phyloP scores from a whole-genome alignment of 2,888 invertebrate species.

The Drosophila fulvimacula region DNA sequence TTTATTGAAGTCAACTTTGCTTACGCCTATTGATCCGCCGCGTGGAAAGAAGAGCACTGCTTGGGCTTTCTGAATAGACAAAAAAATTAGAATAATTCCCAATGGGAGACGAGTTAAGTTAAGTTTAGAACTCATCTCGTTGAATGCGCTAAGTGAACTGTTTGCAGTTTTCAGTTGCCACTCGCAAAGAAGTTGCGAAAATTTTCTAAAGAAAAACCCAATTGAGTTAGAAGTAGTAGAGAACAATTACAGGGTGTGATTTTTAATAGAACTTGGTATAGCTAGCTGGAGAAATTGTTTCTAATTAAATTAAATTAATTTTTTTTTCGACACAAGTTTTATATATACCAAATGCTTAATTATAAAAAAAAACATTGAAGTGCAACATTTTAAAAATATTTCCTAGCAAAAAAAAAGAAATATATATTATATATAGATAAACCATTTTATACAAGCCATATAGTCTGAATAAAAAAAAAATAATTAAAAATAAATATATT shows the following conservation, averaged over 20 bases:
- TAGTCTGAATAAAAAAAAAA: no score
- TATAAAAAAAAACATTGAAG: background rate
- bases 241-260: conserved; percentile 10
- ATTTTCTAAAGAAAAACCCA: conserved; percentile 5
- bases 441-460: no score
- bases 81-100: conserved; percentile 21
- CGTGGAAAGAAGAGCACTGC: conserved; percentile 73
- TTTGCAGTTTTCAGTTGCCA: conserved; percentile 18
- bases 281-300: background rate
- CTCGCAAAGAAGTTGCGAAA: conserved; percentile 11
- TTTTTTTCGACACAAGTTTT: no score
- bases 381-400: no score
- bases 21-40: conserved; percentile 77
- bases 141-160: conserved; percentile 52
- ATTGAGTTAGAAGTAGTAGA: background rate
- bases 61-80: conserved; percentile 6
- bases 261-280: background rate
- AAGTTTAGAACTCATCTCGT: conserved; percentile 53
- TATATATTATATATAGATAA: no score
- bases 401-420: no score
- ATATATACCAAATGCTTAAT: no score
- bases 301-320: no score
- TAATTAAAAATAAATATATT: no score
- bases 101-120: background rate
- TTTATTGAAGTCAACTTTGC: conserved; percentile 2